These are phyloP conservation scores for Vandiemenella viatica DNA, from an alignment of 2,888 invertebrate genomes.

Conservation along the genomic window DNA sequence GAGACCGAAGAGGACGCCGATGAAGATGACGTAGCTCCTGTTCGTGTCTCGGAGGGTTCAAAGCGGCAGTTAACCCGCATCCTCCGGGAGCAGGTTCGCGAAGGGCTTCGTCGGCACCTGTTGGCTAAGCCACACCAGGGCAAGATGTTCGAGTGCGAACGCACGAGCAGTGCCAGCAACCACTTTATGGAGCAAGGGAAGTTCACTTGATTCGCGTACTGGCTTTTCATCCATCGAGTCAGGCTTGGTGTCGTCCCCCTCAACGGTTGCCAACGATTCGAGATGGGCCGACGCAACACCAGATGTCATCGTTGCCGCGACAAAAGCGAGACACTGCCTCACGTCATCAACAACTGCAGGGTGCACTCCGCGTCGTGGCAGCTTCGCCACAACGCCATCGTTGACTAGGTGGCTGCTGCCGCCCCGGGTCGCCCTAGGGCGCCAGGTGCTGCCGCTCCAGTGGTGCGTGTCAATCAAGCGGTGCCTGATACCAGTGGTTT, in stretches of 20 bases:
- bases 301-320: constrained; percentile 21
- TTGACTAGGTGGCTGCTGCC: constrained; percentile 4
- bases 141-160: constrained; percentile 19
- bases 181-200: too few relatives aligned
- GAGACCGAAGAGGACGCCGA: not conserved
- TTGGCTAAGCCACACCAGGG: constrained; percentile 22
- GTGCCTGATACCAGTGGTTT: constrained; percentile 11
- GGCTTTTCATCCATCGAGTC: constrained; percentile 28
- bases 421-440: too few relatives aligned
- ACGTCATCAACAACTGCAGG: constrained; percentile 25
- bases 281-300: constrained; percentile 18
- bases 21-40: too few relatives aligned
- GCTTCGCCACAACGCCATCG: too few relatives aligned
- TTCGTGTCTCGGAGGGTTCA: too few relatives aligned
- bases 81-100: too few relatives aligned
- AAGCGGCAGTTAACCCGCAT: not conserved
- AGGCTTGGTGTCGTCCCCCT: too few relatives aligned
- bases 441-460: not conserved
- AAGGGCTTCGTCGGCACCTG: too few relatives aligned
- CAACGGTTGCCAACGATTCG: too few relatives aligned
- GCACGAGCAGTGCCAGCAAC: not conserved
- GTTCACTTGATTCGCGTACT: constrained; percentile 26
- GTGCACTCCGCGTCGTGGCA: constrained; percentile 21
- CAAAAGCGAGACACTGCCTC: constrained; percentile 22
- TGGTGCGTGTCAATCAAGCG: constrained; percentile 12